Percentiles rank a stretch among this genome's conserved stretches.
phyloP scores from a whole-genome alignment of 2,888 invertebrate species.

The Phasia obesa region DNA sequence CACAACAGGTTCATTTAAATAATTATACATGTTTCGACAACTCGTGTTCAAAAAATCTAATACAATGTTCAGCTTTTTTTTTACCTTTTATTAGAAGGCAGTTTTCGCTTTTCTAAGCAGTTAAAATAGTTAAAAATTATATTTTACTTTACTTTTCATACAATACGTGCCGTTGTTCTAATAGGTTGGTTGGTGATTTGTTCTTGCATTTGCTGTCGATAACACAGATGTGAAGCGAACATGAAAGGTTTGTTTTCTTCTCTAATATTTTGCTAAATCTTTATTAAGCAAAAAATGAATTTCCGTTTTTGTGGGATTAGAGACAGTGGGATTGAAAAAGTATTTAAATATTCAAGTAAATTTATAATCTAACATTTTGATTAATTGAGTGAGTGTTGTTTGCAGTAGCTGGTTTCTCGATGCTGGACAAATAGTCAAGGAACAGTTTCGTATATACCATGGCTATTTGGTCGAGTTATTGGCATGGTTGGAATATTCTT shows the following conservation, averaged over 20 bases:
- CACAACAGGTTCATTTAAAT: slow-evolving; percentile 70
- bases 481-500: too few species aligned
- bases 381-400: too few species aligned
- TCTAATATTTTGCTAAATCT: slow-evolving; percentile 20
- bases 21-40: slow-evolving; percentile 72
- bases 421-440: too few species aligned
- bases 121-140: slow-evolving; percentile 3
- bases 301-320: neutral
- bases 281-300: neutral
- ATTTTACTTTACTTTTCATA: slow-evolving; percentile 32
- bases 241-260: slow-evolving; percentile 34
- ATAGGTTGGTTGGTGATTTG: slow-evolving; percentile 34
- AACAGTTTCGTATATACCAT: too few species aligned
- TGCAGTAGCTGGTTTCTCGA: too few species aligned
- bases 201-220: slow-evolving; percentile 61
- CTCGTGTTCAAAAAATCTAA: slow-evolving; percentile 70
- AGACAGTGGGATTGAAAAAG: slow-evolving; percentile 13
- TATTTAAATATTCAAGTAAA: neutral
- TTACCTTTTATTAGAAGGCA: slow-evolving; percentile 15
- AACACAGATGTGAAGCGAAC: slow-evolving; percentile 47
- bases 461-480: too few species aligned
- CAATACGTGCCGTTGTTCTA: slow-evolving; percentile 20
- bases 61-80: slow-evolving; percentile 13
- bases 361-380: too few species aligned
- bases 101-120: slow-evolving; percentile 35